A percentile compares a stretch with the other conserved stretches of the same genome.
phyloP scores from a whole-genome alignment of 2,888 invertebrate species.

The Harpagoxenus sublaevis region DNA sequence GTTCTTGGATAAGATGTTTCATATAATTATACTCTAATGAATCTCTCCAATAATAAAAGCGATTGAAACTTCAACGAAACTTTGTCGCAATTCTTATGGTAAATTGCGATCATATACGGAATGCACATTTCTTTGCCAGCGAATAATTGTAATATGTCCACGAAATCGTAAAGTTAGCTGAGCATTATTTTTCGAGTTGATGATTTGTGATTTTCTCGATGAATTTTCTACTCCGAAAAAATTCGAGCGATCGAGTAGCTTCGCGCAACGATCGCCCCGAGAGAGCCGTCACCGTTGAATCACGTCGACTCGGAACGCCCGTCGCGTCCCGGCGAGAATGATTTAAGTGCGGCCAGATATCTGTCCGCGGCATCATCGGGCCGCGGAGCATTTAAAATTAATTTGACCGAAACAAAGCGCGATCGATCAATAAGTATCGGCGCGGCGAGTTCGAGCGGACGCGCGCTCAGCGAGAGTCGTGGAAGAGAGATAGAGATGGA shows the following conservation, averaged over 20 bases:
- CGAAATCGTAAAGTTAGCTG: background rate
- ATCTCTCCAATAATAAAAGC: background rate
- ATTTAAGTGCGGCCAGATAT: constrained; percentile 69
- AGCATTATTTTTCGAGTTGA: background rate
- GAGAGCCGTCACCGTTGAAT: constrained; percentile 52
- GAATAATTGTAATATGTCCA: background rate
- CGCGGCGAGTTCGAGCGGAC: constrained; percentile 69
- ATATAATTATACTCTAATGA: background rate
- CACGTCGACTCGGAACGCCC: constrained; percentile 65
- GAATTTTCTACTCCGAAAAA: constrained; percentile 15
- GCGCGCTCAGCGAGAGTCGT: constrained; percentile 52
- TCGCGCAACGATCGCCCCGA: constrained; percentile 45
- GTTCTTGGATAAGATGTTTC: background rate
- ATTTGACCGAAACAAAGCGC: constrained; percentile 79
- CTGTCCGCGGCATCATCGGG: constrained; percentile 69
- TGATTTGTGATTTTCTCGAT: constrained; percentile 9
- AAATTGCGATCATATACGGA: background rate
- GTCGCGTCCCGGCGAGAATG: constrained; percentile 71
- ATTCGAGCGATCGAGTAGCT: background rate
- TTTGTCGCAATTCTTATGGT: background rate
- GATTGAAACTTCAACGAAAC: background rate
- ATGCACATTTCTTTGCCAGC: background rate
- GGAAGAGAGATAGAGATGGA: constrained; percentile 18
- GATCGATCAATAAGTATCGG: constrained; percentile 80
- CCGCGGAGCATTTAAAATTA: constrained; percentile 77